Evolutionary conservation across 2,888 invertebrate genomes (phyloP).

Genomic region (Hedychridium roseum): DNA sequence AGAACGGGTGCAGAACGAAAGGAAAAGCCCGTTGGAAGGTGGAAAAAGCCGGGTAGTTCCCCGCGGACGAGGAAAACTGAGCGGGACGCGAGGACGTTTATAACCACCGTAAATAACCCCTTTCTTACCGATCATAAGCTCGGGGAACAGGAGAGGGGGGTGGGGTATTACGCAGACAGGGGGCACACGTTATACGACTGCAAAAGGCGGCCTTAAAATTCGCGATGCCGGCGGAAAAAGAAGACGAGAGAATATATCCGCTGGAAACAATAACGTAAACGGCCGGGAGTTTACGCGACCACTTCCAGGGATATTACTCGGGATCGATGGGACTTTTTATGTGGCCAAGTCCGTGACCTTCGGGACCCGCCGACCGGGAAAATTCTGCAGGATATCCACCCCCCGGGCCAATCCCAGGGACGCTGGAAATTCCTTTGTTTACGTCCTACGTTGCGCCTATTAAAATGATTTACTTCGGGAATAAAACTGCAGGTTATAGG

Average conservation of each 20-base stretch:
- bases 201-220: background rate
- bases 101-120: constrained; percentile 56
- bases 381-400: too few species aligned
- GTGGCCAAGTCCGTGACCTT: too few species aligned
- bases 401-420: too few species aligned
- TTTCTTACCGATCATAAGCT: constrained; percentile 36
- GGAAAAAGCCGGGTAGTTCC: constrained; percentile 15
- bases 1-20: constrained; percentile 2
- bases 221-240: background rate
- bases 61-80: constrained; percentile 13
- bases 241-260: too few species aligned
- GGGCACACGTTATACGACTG: constrained; percentile 3
- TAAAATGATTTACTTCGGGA: too few species aligned
- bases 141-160: constrained; percentile 10
- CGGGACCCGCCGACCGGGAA: too few species aligned
- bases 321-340: constrained; percentile 1
- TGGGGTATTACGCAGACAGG: constrained; percentile 2
- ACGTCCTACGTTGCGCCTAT: too few species aligned
- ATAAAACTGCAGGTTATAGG: too few species aligned
- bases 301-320: background rate
- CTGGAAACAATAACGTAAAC: background rate
- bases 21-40: constrained; percentile 6
- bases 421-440: too few species aligned
- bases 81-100: constrained; percentile 49
- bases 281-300: background rate